These are phyloP conservation scores for Aramus guarauna DNA, from an alignment of 2,113 vertebrate genomes.

Conservation along the genomic window DNA sequence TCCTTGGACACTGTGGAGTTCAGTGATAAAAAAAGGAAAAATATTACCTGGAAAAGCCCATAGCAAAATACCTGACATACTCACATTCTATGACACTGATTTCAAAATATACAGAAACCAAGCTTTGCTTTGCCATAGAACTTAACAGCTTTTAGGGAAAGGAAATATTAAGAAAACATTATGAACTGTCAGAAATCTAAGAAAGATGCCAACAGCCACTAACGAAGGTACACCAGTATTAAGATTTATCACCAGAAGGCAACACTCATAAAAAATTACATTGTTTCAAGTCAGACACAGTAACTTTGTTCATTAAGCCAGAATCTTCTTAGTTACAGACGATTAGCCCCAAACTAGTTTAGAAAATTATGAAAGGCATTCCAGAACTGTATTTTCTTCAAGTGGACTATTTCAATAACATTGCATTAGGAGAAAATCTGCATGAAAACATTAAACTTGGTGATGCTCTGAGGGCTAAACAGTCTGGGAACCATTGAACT, in stretches of 20 bases:
- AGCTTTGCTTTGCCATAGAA: neutral
- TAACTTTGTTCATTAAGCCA: neutral
- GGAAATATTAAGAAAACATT: neutral
- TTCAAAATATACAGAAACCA: neutral
- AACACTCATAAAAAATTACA: neutral
- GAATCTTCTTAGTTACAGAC: neutral
- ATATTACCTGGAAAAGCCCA: neutral
- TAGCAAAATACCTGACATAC: neutral
- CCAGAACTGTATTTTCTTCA: neutral
- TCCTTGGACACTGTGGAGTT: constrained; percentile 48
- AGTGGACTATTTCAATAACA: neutral
- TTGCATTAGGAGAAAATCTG: neutral
- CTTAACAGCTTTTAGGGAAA: neutral
- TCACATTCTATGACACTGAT: neutral
- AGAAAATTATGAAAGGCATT: neutral
- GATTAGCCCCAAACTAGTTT: neutral
- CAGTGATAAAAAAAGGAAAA: neutral
- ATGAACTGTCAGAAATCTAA: neutral
- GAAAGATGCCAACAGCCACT: neutral
- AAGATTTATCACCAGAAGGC: neutral
- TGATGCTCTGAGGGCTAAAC: neutral
- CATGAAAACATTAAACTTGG: neutral
- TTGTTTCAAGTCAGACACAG: neutral
- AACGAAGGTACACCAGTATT: neutral
- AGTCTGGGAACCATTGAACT: neutral